phyloP scores from a whole-genome alignment of 2,888 invertebrate species.

The Rotaria magnacalcarata region DNA sequence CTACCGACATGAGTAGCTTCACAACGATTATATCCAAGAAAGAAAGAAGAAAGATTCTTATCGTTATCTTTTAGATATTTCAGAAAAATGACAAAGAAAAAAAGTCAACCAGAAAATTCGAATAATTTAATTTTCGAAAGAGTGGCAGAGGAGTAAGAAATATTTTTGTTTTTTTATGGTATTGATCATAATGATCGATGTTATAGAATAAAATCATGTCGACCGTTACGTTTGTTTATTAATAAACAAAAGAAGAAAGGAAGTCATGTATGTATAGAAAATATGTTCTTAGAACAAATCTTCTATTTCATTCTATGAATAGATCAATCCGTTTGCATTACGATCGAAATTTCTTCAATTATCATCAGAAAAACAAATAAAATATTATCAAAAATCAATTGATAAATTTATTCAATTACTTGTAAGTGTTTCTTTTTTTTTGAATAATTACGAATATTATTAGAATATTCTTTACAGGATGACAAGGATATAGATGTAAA shows the following conservation, averaged over 20 bases:
- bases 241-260: not conserved
- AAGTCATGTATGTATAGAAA: not conserved
- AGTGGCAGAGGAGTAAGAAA: not conserved
- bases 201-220: not conserved
- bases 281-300: too few species aligned
- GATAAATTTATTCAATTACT: not conserved
- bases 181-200: not conserved
- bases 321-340: not conserved
- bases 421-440: not conserved
- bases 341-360: not conserved
- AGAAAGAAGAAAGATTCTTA: not conserved
- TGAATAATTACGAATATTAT: not conserved
- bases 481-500: not conserved
- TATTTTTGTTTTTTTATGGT: not conserved
- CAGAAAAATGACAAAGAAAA: not conserved
- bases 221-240: not conserved
- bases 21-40: too few species aligned
- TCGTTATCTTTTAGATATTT: not conserved
- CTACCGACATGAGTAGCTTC: too few species aligned
- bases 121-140: not conserved
- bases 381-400: not conserved
- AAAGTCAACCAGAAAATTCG: not conserved
- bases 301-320: not conserved
- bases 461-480: not conserved
- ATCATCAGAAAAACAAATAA: not conserved